phyloP scores from a whole-genome alignment of 1,140 invertebrate genomes.

The Chrysopa pallens region DNA sequence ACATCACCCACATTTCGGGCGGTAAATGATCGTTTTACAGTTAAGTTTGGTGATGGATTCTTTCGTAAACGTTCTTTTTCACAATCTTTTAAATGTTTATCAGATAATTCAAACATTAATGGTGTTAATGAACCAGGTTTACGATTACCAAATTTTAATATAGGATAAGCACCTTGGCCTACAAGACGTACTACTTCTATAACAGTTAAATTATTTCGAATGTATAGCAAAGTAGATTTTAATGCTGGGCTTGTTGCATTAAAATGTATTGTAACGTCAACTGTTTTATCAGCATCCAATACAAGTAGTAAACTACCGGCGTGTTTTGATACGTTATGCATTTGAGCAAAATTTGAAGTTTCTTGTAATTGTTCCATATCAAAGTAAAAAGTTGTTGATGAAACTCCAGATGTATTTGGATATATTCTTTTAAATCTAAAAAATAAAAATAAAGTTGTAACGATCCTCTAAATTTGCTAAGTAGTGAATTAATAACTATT shows the following conservation, averaged over 20 bases:
- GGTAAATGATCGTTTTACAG: conserved; percentile 69
- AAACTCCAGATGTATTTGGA: neutral
- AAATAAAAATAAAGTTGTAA: no score
- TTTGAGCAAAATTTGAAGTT: neutral
- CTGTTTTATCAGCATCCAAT: conserved; percentile 25
- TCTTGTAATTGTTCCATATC: neutral
- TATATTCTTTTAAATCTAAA: no score
- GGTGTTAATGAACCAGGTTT: conserved; percentile 56
- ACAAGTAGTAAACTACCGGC: conserved; percentile 17
- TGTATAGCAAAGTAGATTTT: conserved; percentile 24
- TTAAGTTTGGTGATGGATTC: conserved; percentile 41
- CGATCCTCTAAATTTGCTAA: no score
- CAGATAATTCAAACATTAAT: conserved; percentile 66
- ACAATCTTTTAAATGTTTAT: conserved; percentile 71
- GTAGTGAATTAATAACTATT: no score
- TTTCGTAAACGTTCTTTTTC: conserved; percentile 32
- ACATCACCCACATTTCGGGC: conserved; percentile 77
- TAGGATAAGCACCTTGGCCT: conserved; percentile 65
- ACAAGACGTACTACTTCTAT: conserved; percentile 68
- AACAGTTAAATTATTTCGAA: conserved; percentile 82
- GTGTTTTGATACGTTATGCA: conserved; percentile 2
- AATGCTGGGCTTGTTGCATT: conserved; percentile 16
- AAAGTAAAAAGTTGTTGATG: neutral
- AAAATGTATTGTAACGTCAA: conserved; percentile 21
- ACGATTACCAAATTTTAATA: conserved; percentile 82